Percentiles rank a stretch among this genome's conserved stretches.
These are phyloP conservation scores for Holocentrus rufus DNA, from an alignment of 2,797 vertebrate genomes.

Conservation along the genomic window DNA sequence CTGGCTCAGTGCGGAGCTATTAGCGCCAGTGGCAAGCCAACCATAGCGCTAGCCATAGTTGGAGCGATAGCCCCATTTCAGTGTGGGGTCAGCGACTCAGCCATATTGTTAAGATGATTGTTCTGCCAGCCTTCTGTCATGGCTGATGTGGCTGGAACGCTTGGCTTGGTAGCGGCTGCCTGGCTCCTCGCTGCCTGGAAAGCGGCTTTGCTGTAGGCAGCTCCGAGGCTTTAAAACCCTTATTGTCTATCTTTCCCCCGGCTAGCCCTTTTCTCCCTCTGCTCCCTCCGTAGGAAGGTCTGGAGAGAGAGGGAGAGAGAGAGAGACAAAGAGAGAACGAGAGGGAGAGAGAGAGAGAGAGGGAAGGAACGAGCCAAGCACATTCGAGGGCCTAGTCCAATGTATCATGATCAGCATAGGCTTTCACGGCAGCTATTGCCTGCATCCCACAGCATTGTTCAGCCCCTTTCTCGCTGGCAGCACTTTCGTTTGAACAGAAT, in stretches of 20 bases:
- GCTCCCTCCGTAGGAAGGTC: constrained; percentile 72
- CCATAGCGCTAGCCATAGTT: constrained; percentile 69
- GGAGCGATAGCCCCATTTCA: constrained; percentile 76
- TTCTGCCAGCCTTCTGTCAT: constrained; percentile 85
- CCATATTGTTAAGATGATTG: constrained; percentile 86
- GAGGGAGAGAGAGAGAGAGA: constrained; percentile 61
- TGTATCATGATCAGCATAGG: constrained; percentile 81
- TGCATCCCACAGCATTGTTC: constrained; percentile 79
- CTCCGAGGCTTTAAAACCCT: constrained; percentile 84
- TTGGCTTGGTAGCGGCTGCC: constrained; percentile 74
- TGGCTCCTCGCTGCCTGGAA: constrained; percentile 78
- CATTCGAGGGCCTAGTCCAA: constrained; percentile 75
- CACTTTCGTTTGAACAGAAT: constrained; percentile 79
- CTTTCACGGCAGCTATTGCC: constrained; percentile 76
- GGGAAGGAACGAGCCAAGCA: constrained; percentile 68
- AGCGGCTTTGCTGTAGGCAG: constrained; percentile 87
- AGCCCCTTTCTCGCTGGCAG: constrained; percentile 79
- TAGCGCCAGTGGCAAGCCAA: constrained; percentile 76
- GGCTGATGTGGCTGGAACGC: constrained; percentile 82
- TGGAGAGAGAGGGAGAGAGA: constrained; percentile 69
- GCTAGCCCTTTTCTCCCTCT: constrained; percentile 74
- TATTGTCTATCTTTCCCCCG: constrained; percentile 81
- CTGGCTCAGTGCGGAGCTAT: constrained; percentile 73
- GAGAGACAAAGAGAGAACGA: constrained; percentile 65
- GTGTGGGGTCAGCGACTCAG: constrained; percentile 81